phyloP scores from a whole-genome alignment of 2,888 invertebrate genomes.

The Hymenopus coronatus region DNA sequence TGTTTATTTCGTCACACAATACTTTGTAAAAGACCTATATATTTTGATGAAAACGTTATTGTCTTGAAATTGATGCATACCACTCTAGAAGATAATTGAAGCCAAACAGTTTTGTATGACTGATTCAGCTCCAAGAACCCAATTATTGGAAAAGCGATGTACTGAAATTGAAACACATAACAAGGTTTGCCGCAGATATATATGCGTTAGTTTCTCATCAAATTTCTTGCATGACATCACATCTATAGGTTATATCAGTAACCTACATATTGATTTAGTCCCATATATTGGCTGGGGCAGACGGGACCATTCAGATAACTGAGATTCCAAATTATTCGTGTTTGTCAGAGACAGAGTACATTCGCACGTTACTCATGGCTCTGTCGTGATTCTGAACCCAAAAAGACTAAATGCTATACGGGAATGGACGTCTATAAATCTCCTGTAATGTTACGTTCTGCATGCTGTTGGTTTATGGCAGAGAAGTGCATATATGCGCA shows the following conservation, averaged over 20 bases:
- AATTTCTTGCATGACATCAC: neutral
- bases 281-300: neutral
- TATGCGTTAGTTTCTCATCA: neutral
- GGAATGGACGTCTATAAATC: too few species aligned
- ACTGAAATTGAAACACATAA: neutral
- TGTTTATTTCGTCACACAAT: too few species aligned
- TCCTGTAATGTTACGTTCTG: too few species aligned
- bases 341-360: neutral
- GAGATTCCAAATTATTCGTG: neutral
- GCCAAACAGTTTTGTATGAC: too few species aligned
- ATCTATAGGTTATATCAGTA: neutral
- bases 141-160: neutral
- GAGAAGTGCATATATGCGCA: too few species aligned
- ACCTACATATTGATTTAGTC: neutral
- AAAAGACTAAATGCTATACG: too few species aligned
- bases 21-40: too few species aligned
- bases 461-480: too few species aligned
- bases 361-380: neutral
- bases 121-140: too few species aligned
- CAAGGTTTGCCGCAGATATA: neutral
- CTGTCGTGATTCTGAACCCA: neutral
- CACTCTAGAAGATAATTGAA: too few species aligned
- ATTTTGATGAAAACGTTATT: too few species aligned
- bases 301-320: neutral
- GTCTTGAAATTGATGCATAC: too few species aligned